These are phyloP conservation scores for Alviniconcha marisindica DNA, from an alignment of 1,140 invertebrate genomes.

Conservation along the genomic window DNA sequence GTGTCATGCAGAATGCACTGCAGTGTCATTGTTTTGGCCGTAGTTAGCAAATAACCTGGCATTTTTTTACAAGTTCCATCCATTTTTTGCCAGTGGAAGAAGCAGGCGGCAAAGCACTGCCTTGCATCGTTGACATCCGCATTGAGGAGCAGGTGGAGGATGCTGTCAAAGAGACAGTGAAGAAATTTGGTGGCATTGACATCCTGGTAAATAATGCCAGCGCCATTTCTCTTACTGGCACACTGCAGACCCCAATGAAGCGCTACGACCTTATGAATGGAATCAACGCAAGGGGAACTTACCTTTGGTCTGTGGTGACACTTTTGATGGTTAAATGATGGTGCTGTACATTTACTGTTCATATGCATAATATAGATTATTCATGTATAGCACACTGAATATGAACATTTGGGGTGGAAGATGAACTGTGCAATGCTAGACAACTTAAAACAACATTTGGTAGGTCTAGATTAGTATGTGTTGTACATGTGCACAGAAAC, in stretches of 20 bases:
- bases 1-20: no score
- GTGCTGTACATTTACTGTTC: no score
- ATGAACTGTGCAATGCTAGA: no score
- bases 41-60: no score
- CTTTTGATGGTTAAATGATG: no score
- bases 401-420: no score
- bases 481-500: no score
- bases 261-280: slow-evolving; percentile 77
- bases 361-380: no score
- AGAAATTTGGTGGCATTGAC: slow-evolving; percentile 97
- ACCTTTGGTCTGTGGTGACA: slow-evolving; percentile 74
- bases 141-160: slow-evolving; percentile 82
- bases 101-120: slow-evolving; percentile 92
- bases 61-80: background rate
- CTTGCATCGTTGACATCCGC: slow-evolving; percentile 95
- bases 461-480: no score
- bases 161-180: slow-evolving; percentile 91
- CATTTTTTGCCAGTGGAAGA: slow-evolving; percentile 96
- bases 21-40: no score
- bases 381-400: no score
- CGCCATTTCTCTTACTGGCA: slow-evolving; percentile 94
- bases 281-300: slow-evolving; percentile 76
- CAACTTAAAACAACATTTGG: no score
- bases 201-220: slow-evolving; percentile 97
- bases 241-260: slow-evolving; percentile 94